phyloP scores from a whole-genome alignment of 2,888 invertebrate species.

The Lasioglossum vierecki region DNA sequence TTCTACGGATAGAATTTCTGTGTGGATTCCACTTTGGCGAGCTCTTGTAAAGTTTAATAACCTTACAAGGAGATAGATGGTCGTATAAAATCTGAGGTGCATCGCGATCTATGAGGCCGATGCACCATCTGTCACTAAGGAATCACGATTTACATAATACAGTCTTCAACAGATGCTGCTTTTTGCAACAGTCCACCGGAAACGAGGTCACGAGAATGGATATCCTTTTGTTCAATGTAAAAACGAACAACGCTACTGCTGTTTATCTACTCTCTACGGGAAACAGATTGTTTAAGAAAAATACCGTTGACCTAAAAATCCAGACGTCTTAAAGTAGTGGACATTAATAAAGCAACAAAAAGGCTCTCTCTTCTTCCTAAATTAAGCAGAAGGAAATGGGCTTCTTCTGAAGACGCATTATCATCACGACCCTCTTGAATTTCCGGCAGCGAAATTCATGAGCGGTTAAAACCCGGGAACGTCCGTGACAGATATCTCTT shows the following conservation, averaged over 20 bases:
- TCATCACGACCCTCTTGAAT: conserved; percentile 13
- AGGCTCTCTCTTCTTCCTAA: background rate
- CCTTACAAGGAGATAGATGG: conserved; percentile 36
- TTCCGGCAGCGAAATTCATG: conserved; percentile 26
- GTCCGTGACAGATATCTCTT: conserved; percentile 13
- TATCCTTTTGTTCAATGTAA: conserved; percentile 8
- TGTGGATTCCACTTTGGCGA: background rate
- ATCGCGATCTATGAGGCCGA: conserved; percentile 47
- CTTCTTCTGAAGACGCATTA: conserved; percentile 1
- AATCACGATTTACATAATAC: conserved; percentile 52
- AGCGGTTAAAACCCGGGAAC: conserved; percentile 35
- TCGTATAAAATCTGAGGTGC: conserved; percentile 36
- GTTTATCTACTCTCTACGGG: background rate
- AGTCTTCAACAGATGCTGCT: conserved; percentile 43
- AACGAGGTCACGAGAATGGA: conserved; percentile 14
- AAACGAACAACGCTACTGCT: background rate
- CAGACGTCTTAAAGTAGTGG: background rate
- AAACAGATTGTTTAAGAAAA: background rate
- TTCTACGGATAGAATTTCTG: conserved; percentile 18
- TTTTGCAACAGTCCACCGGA: conserved; percentile 11
- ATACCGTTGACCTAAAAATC: background rate
- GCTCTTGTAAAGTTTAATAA: conserved; percentile 46
- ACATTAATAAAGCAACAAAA: background rate
- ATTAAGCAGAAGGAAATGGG: background rate
- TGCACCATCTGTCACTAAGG: conserved; percentile 54